Conservation (phyloP, 2,113 vertebrate species). For the Probosciger aterrimus region DNA sequence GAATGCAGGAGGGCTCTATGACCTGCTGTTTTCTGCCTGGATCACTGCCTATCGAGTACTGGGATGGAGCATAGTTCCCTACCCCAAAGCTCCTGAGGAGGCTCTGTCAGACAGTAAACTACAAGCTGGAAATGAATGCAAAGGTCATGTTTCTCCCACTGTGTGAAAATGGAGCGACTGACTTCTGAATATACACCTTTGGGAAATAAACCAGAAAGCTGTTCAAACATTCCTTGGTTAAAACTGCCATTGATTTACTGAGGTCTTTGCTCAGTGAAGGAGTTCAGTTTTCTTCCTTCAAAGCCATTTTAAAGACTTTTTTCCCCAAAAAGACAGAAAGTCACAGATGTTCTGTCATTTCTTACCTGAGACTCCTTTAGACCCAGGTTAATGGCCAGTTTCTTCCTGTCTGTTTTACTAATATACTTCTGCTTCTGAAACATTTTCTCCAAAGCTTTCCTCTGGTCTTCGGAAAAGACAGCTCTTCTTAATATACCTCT, state of each 20-base stretch:
- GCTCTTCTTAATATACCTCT: constrained; percentile 93
- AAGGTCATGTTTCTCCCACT: background rate
- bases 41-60: background rate
- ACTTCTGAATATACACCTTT: background rate
- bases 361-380: constrained; percentile 96
- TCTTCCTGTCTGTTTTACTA: constrained; percentile 94
- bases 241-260: background rate
- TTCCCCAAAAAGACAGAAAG: background rate
- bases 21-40: background rate
- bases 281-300: background rate
- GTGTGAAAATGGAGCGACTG: background rate
- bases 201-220: background rate
- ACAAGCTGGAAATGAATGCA: background rate
- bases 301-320: background rate
- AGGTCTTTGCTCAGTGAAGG: background rate
- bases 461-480: constrained; percentile 95
- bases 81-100: background rate
- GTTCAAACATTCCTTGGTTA: background rate
- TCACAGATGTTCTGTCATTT: background rate
- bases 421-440: constrained; percentile 97
- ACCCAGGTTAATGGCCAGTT: constrained; percentile 86
- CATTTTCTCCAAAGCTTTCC: constrained; percentile 93
- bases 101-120: background rate
- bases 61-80: background rate
- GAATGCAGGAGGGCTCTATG: background rate